Conservation (phyloP, 1,140 invertebrate genomes). For the Armadillidium nasatum region DNA sequence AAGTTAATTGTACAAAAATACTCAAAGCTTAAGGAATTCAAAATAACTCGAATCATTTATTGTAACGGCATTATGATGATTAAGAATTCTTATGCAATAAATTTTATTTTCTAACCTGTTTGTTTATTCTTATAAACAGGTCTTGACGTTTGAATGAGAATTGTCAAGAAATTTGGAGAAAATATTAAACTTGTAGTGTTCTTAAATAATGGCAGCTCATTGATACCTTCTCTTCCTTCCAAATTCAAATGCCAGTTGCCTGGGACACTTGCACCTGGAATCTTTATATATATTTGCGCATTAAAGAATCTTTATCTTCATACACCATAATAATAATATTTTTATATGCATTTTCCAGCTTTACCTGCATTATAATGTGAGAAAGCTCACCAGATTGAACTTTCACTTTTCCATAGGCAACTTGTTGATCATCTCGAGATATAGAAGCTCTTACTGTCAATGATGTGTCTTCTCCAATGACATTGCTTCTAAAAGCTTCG, state of each 20-base stretch:
- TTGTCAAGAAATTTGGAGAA: constrained; percentile 36
- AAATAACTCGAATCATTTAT: too few relatives aligned
- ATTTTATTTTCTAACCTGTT: constrained; percentile 24
- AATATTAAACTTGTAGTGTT: constrained; percentile 34
- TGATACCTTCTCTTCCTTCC: constrained; percentile 27
- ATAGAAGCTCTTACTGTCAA: neutral
- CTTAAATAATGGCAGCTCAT: constrained; percentile 26
- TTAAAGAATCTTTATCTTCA: neutral
- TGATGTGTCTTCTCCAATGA: neutral
- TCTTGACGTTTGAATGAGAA: constrained; percentile 39
- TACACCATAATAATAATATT: neutral
- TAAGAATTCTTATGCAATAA: neutral
- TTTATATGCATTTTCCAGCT: too few relatives aligned
- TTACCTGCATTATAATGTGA: neutral
- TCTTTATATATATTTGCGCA: constrained; percentile 1
- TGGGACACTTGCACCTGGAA: constrained; percentile 28
- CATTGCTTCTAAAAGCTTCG: neutral
- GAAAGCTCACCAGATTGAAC: neutral
- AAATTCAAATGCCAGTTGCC: constrained; percentile 31
- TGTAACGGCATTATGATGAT: too few relatives aligned
- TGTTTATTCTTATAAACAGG: constrained; percentile 43
- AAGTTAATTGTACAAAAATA: too few relatives aligned
- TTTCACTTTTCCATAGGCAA: neutral
- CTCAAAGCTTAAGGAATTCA: too few relatives aligned
- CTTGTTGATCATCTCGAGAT: neutral